These are phyloP conservation scores for Sminthurinus signatus DNA, from an alignment of 1,140 invertebrate genomes.

Conservation along the genomic window DNA sequence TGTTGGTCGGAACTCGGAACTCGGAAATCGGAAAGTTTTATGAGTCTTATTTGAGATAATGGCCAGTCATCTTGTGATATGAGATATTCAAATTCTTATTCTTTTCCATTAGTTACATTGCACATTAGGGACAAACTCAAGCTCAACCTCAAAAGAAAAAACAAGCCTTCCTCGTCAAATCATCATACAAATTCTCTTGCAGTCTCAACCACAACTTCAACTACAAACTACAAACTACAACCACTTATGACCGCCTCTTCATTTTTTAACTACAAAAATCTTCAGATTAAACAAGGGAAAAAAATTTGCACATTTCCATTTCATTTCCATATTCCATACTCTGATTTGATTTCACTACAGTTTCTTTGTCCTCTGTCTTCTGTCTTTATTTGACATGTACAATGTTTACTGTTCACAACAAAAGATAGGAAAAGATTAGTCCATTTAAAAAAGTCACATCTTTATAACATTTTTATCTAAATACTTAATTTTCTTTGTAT, in stretches of 20 bases:
- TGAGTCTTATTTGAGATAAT: slow-evolving; percentile 29
- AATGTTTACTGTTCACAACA: no score
- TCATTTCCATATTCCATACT: no score
- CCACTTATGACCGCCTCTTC: not conserved
- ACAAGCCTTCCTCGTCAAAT: slow-evolving; percentile 4
- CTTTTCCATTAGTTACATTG: slow-evolving; percentile 34
- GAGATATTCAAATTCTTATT: slow-evolving; percentile 36
- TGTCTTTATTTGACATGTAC: no score
- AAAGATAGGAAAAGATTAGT: no score
- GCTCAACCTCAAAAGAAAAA: slow-evolving; percentile 1
- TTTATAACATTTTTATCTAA: no score
- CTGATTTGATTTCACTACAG: no score
- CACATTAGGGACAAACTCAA: slow-evolving; percentile 30
- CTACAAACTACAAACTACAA: no score
- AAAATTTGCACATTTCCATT: slow-evolving; percentile 32
- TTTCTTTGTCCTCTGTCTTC: no score
- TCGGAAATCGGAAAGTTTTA: no score
- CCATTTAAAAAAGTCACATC: no score
- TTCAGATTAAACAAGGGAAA: slow-evolving; percentile 27
- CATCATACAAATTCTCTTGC: not conserved
- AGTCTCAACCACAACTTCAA: not conserved
- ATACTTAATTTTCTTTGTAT: no score
- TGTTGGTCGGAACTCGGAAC: slow-evolving; percentile 15
- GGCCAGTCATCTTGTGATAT: slow-evolving; percentile 24
- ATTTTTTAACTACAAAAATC: slow-evolving; percentile 10